These are phyloP conservation scores for Oreocharis arfaki DNA, from an alignment of 2,113 vertebrate species.

Conservation along the genomic window DNA sequence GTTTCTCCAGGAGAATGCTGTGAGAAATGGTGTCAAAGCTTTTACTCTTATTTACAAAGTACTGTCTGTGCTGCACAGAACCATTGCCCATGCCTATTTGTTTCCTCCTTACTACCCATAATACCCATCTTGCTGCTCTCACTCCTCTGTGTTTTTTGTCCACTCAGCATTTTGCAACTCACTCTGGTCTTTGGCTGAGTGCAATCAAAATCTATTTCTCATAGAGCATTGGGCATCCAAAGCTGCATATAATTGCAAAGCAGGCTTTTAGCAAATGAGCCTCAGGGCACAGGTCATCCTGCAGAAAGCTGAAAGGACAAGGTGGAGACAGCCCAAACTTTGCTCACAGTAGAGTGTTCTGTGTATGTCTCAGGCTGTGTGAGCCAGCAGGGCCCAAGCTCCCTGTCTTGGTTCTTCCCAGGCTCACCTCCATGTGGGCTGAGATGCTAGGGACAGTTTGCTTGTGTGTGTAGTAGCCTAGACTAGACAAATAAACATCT, in stretches of 20 bases:
- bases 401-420: not conserved
- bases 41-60: not conserved
- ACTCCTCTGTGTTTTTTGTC: not conserved
- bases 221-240: not conserved
- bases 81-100: not conserved
- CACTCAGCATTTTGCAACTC: not conserved
- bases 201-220: not conserved
- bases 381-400: fast-evolving
- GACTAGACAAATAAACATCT: not conserved
- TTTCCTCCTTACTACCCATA: not conserved
- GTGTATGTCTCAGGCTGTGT: not conserved
- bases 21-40: not conserved
- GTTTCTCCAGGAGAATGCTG: not conserved
- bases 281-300: not conserved
- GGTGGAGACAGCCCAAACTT: not conserved
- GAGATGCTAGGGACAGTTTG: not conserved
- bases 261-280: not conserved
- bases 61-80: not conserved
- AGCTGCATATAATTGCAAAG: not conserved
- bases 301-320: not conserved
- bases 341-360: not conserved
- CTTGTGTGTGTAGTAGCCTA: not conserved
- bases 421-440: not conserved
- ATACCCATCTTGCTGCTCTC: not conserved
- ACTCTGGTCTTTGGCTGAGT: not conserved